Percentiles rank a stretch among this genome's conserved stretches.
Evolutionary conservation across 2,797 vertebrate genomes (phyloP).

Genomic region (Lateolabrax maculatus): DNA sequence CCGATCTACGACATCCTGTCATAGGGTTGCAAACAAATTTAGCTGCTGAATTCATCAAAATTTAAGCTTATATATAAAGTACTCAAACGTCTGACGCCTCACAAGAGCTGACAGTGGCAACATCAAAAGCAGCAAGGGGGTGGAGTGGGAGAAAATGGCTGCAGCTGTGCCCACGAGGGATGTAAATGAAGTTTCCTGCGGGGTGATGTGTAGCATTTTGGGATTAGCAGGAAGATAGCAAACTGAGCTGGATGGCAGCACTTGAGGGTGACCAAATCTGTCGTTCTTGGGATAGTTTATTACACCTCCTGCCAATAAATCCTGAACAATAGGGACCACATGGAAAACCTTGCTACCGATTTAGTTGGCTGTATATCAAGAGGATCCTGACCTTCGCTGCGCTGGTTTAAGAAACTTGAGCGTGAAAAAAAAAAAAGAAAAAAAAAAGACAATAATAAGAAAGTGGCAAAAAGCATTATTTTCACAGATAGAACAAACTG

Average conservation of each 20-base stretch:
- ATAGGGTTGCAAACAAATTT: constrained; percentile 24
- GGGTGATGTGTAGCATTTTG: constrained; percentile 13
- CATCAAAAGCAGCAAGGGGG: constrained; percentile 32
- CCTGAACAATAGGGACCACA: background rate
- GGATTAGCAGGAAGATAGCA: constrained; percentile 40
- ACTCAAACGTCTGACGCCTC: constrained; percentile 33
- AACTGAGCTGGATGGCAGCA: constrained; percentile 19
- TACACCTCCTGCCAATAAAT: constrained; percentile 38
- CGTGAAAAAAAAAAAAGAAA: too few species aligned
- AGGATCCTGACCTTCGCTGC: constrained; percentile 15
- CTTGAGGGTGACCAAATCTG: constrained; percentile 41
- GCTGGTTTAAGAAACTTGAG: background rate
- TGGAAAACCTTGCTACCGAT: constrained; percentile 13
- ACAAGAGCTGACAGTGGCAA: constrained; percentile 31
- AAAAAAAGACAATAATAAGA: constrained; percentile 9
- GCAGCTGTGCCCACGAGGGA: constrained; percentile 34
- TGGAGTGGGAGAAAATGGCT: constrained; percentile 50
- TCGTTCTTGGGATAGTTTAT: constrained; percentile 40
- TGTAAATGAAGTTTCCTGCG: constrained; percentile 50
- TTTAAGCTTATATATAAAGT: constrained; percentile 23
- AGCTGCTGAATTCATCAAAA: constrained; percentile 34
- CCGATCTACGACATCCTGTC: constrained; percentile 32
- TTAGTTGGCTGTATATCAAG: constrained; percentile 19
- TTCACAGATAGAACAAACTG: background rate
- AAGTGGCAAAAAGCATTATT: constrained; percentile 9